Base-by-base conservation (phyloP, 1,140 invertebrate species). In the Manduca sexta region DNA sequence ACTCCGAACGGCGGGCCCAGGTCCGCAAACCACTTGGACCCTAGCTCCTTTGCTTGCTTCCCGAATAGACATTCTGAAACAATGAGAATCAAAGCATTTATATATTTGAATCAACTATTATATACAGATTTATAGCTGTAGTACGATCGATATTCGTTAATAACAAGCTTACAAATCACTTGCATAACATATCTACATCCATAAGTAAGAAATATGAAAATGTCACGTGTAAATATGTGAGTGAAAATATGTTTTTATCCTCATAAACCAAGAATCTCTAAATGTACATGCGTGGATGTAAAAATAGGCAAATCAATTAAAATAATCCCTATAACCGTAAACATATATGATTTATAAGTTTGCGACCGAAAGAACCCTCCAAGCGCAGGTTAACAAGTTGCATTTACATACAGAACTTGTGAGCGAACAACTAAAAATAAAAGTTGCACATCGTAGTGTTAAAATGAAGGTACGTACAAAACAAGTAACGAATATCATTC, bases 1-100 rank as follows among this genome's bases (percentile, higher is more conserved):
- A 96, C 91, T 39, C 95, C 95, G 80, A 97, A 96, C 6, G 95
- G 95, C 37, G 94, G 92, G 45, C 95, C 95, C 40, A 97, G 86
- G 84, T 97, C 94, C 15, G 95, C 94, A 73, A 92, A 94, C 96
- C 96, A 97, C 52, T 91, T 92, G 8, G 94, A 92, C 17, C 95
- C 94, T 47, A 97, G 81, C 82, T 96, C 94, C 56, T 93, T 92
- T 26, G 93, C 88, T 77, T 94, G 90, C 69, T 94, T 95, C 26
- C 95, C 95, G 74, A 97, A 95, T 38, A 92, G 91, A 74, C 96
- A 97, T 90, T 97, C 95, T 95, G 92, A 60, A 93, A 94, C 67
- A 86, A 84, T 14, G 49, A 26, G 34, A 40, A 13, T 35, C 15
- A 33, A 34, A 34, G 6, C n/a, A n/a, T 34, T 43, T n/a, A 12